phyloP scores from a whole-genome alignment of 2,888 invertebrate genomes.

The Nemotelus nigrinus region DNA sequence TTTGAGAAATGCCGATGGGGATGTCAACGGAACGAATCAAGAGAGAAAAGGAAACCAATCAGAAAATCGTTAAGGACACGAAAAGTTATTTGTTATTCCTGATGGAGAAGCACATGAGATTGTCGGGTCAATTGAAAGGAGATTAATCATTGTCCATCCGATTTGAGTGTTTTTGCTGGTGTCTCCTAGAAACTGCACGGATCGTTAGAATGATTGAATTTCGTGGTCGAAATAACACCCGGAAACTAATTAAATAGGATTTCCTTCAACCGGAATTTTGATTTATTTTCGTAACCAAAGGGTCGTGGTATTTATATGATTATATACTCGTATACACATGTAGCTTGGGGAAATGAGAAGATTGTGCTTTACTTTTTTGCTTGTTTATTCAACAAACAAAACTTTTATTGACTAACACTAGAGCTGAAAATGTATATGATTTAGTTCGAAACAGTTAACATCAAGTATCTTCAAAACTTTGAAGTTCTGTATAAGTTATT shows the following conservation, averaged over 20 bases:
- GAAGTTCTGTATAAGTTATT: too few relatives aligned
- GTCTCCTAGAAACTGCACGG: not conserved
- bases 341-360: too few relatives aligned
- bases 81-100: conserved; percentile 42
- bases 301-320: too few relatives aligned
- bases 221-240: conserved; percentile 3
- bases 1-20: conserved; percentile 12
- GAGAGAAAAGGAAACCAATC: conserved; percentile 46
- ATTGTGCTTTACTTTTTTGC: too few relatives aligned
- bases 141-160: conserved; percentile 48
- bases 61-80: conserved; percentile 42
- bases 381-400: too few relatives aligned
- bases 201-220: conserved; percentile 42
- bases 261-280: not conserved
- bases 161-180: conserved; percentile 25
- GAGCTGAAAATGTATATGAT: too few relatives aligned
- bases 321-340: too few relatives aligned
- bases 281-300: not conserved
- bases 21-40: conserved; percentile 9
- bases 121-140: conserved; percentile 47
- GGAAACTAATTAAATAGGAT: conserved; percentile 47
- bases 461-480: too few relatives aligned
- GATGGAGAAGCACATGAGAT: conserved; percentile 48
- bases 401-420: too few relatives aligned
- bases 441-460: too few relatives aligned